These are phyloP conservation scores for Rynchops niger DNA, from an alignment of 2,113 vertebrate species.

Conservation along the genomic window DNA sequence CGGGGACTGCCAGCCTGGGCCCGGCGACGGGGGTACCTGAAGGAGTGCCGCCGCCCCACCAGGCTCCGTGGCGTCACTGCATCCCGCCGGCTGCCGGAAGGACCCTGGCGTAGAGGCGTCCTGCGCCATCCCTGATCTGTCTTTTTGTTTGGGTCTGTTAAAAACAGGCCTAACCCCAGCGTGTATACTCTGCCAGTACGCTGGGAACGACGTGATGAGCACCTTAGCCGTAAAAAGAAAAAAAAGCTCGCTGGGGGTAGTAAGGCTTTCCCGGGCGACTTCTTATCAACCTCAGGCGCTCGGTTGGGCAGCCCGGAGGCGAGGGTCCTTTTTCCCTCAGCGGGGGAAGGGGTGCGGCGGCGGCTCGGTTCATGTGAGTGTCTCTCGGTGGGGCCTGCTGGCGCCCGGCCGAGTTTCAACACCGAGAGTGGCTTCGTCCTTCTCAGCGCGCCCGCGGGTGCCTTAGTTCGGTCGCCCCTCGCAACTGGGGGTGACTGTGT, in stretches of 20 bases:
- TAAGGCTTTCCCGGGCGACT: fast-evolving
- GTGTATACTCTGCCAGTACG: fast-evolving
- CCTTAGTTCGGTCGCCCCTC: fast-evolving
- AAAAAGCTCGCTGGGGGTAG: fast-evolving
- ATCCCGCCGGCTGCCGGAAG: fast-evolving
- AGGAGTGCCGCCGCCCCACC: neutral
- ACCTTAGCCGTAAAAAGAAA: neutral
- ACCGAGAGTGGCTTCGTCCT: fast-evolving
- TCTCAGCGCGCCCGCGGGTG: fast-evolving
- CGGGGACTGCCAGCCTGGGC: neutral
- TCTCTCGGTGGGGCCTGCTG: fast-evolving
- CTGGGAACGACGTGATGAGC: fast-evolving
- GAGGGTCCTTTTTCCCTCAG: neutral
- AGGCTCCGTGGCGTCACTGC: neutral
- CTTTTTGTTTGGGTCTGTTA: fast-evolving
- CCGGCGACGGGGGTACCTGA: fast-evolving
- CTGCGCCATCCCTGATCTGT: neutral
- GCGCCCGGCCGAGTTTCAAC: fast-evolving
- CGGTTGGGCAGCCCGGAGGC: fast-evolving
- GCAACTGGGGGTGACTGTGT: neutral
- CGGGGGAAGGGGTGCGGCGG: neutral
- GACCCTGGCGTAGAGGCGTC: fast-evolving
- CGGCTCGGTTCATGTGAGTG: constrained; percentile 48
- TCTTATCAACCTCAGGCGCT: neutral
- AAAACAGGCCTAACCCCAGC: neutral